These are phyloP conservation scores for Lysiphlebus fabarum DNA, from an alignment of 1,140 invertebrate species.

Conservation along the genomic window DNA sequence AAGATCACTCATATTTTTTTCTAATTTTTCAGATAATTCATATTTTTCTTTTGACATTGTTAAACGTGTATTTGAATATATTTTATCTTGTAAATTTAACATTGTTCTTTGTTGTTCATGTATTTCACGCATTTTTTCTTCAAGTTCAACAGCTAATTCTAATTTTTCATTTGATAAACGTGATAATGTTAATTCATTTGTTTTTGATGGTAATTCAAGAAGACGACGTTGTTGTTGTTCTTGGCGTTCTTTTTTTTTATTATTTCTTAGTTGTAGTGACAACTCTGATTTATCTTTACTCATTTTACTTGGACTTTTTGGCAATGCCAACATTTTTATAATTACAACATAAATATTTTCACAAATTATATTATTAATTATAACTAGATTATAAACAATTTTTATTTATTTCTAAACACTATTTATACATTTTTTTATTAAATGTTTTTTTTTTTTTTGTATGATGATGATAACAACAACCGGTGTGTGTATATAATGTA, in stretches of 20 bases:
- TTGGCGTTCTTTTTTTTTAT: conserved; percentile 49
- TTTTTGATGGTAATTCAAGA: conserved; percentile 35
- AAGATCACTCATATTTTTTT: conserved; percentile 56
- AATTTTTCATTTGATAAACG: conserved; percentile 26
- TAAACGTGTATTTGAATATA: conserved; percentile 35
- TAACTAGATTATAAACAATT: too few relatives aligned
- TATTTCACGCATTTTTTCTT: conserved; percentile 51
- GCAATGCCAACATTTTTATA: conserved; percentile 23
- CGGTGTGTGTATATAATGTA: too few relatives aligned
- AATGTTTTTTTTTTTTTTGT: too few relatives aligned
- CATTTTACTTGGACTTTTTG: conserved; percentile 23
- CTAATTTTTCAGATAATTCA: conserved; percentile 42
- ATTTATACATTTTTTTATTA: too few relatives aligned
- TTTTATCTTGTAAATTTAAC: conserved; percentile 37
- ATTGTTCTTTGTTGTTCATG: conserved; percentile 53
- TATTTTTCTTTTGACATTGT: conserved; percentile 29
- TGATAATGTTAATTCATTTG: conserved; percentile 33
- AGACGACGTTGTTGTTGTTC: conserved; percentile 53
- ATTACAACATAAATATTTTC: too few relatives aligned
- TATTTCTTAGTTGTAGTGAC: conserved; percentile 39
- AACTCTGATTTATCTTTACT: conserved; percentile 42
- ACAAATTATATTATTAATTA: too few relatives aligned
- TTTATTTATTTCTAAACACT: too few relatives aligned
- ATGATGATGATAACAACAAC: too few relatives aligned
- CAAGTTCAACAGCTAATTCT: conserved; percentile 39